These are phyloP conservation scores for Epinephelus malabaricus DNA, from an alignment of 2,797 vertebrate genomes.

Conservation along the genomic window DNA sequence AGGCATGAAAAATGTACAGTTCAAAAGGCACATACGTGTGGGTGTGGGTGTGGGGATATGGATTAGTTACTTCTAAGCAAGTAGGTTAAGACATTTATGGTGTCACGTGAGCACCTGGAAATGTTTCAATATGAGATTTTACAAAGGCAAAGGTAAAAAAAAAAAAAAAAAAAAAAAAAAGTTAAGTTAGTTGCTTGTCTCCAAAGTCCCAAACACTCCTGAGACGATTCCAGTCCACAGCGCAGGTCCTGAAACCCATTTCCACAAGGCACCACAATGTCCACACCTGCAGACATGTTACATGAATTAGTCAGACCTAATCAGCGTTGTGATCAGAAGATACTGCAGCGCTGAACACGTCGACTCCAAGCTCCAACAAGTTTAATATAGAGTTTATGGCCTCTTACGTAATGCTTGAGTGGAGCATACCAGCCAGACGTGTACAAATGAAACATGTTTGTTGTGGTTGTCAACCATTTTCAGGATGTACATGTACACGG, in stretches of 20 bases:
- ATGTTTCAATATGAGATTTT: slow-evolving; percentile 40
- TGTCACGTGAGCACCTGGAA: slow-evolving; percentile 51
- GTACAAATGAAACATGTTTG: not conserved
- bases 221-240: slow-evolving; percentile 68
- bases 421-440: not conserved
- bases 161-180: slow-evolving; percentile 22
- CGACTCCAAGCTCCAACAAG: not conserved
- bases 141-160: slow-evolving; percentile 40
- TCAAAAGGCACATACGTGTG: slow-evolving; percentile 63
- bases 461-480: no score
- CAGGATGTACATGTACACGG: no score
- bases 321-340: not conserved
- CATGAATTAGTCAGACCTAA: not conserved
- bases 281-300: slow-evolving; percentile 54
- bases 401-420: not conserved
- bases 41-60: slow-evolving; percentile 10
- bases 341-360: no score
- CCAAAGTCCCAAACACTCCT: slow-evolving; percentile 59
- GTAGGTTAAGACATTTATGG: slow-evolving; percentile 49
- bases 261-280: slow-evolving; percentile 50
- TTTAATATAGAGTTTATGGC: not conserved
- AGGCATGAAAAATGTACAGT: slow-evolving; percentile 63
- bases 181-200: slow-evolving; percentile 58
- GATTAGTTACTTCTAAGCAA: slow-evolving; percentile 51
- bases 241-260: slow-evolving; percentile 33